Evolutionary conservation across 2,888 invertebrate genomes (phyloP).

Genomic region (Hypercompe scribonia): DNA sequence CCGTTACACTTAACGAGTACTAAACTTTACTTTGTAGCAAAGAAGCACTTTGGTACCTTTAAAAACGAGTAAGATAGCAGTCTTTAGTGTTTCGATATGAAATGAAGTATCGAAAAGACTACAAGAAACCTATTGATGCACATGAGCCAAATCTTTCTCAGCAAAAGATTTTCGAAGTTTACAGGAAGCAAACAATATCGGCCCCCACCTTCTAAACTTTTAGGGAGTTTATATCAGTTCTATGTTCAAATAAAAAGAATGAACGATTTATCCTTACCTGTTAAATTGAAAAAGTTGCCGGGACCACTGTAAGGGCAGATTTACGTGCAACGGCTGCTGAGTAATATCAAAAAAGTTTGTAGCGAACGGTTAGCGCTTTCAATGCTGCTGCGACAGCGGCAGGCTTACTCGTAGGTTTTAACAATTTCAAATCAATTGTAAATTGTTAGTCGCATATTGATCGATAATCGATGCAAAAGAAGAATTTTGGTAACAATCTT

Average conservation of each 20-base stretch:
- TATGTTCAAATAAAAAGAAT: conserved; percentile 85
- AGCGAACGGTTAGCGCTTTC: conserved; percentile 69
- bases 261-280: conserved; percentile 86
- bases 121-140: conserved; percentile 29
- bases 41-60: neutral
- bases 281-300: conserved; percentile 86
- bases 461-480: conserved; percentile 19
- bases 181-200: conserved; percentile 76
- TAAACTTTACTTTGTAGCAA: conserved; percentile 10
- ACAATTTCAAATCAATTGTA: conserved; percentile 75
- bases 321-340: conserved; percentile 83
- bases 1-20: conserved; percentile 4
- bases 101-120: conserved; percentile 42
- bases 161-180: conserved; percentile 73
- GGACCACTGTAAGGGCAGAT: conserved; percentile 83
- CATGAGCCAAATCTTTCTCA: conserved; percentile 53
- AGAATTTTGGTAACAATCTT: no score
- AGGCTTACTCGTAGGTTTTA: conserved; percentile 65
- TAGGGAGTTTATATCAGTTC: conserved; percentile 82
- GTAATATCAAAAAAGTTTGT: conserved; percentile 85
- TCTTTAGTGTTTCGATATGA: conserved; percentile 23
- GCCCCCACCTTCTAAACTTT: conserved; percentile 70
- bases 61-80: conserved; percentile 19
- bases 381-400: conserved; percentile 58
- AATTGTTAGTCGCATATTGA: conserved; percentile 53